Percentiles rank a stretch among this genome's conserved stretches.
These are phyloP conservation scores for Eucera pruinosa DNA, from an alignment of 2,888 invertebrate species.

Conservation along the genomic window DNA sequence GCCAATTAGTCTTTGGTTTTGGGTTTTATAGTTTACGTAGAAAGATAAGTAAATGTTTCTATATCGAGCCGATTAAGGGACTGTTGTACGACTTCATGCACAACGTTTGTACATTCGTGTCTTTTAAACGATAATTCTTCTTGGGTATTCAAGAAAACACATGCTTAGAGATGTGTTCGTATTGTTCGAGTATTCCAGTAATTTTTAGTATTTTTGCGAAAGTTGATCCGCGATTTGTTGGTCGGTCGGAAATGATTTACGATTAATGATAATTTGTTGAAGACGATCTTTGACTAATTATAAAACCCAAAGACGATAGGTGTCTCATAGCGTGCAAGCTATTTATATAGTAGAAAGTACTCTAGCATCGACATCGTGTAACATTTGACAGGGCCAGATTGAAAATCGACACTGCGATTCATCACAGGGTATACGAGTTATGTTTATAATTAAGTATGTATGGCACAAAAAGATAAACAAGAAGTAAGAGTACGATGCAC, in stretches of 20 bases:
- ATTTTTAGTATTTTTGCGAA: slow-evolving; percentile 6
- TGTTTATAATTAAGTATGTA: slow-evolving; percentile 76
- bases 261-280: slow-evolving; percentile 40
- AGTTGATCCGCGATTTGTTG: slow-evolving; percentile 34
- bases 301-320: slow-evolving; percentile 79
- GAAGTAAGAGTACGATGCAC: slow-evolving; percentile 20
- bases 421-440: slow-evolving; percentile 80
- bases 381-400: slow-evolving; percentile 76
- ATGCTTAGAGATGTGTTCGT: not conserved
- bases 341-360: slow-evolving; percentile 73
- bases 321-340: slow-evolving; percentile 79
- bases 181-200: slow-evolving; percentile 18
- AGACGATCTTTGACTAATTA: slow-evolving; percentile 70
- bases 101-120: slow-evolving; percentile 41
- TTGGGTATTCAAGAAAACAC: slow-evolving; percentile 6
- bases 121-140: slow-evolving; percentile 11
- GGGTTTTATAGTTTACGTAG: slow-evolving; percentile 77
- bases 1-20: slow-evolving; percentile 81
- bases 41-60: slow-evolving; percentile 43
- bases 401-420: slow-evolving; percentile 70
- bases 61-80: slow-evolving; percentile 14
- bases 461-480: slow-evolving; percentile 37
- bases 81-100: slow-evolving; percentile 23
- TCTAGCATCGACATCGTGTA: slow-evolving; percentile 68
- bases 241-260: slow-evolving; percentile 36